A percentile compares a stretch with the other conserved stretches of the same genome.
These are phyloP conservation scores for Mythimna loreyi DNA, from an alignment of 2,888 invertebrate genomes.

Conservation along the genomic window DNA sequence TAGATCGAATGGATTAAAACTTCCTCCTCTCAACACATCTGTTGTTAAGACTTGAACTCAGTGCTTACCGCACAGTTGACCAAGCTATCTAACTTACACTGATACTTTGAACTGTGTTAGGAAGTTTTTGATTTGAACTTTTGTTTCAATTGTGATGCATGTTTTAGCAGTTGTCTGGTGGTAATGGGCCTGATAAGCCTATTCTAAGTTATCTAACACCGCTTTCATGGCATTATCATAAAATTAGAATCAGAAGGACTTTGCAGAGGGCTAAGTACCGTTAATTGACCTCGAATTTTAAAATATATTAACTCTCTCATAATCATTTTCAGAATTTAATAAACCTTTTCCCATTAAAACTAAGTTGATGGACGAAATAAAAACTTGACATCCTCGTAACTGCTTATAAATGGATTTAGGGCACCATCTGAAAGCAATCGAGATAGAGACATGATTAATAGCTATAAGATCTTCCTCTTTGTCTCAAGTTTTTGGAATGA, in stretches of 20 bases:
- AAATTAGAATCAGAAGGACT: neutral
- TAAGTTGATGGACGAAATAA: slow-evolving; percentile 38
- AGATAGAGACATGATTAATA: slow-evolving; percentile 81
- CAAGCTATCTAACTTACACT: slow-evolving; percentile 15
- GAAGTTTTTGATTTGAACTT: slow-evolving; percentile 17
- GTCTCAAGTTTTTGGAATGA: slow-evolving; percentile 71
- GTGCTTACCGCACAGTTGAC: slow-evolving; percentile 5
- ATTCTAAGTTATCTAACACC: neutral
- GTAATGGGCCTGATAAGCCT: neutral
- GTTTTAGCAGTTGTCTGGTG: neutral
- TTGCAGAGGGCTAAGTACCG: neutral
- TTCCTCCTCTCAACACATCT: slow-evolving; percentile 41
- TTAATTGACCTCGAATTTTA: too few relatives aligned
- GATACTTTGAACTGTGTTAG: slow-evolving; percentile 19
- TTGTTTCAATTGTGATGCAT: neutral
- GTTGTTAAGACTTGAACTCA: slow-evolving; percentile 19
- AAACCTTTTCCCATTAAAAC: slow-evolving; percentile 9
- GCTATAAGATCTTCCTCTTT: slow-evolving; percentile 68
- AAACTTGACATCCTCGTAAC: slow-evolving; percentile 53
- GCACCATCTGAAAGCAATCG: slow-evolving; percentile 69
- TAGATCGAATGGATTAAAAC: slow-evolving; percentile 60
- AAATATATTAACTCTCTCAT: neutral
- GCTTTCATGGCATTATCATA: slow-evolving; percentile 1
- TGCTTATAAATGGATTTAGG: slow-evolving; percentile 71
- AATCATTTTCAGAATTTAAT: neutral